These are phyloP conservation scores for Acrocephalus arundinaceus DNA, from an alignment of 2,113 vertebrate genomes.

Conservation along the genomic window DNA sequence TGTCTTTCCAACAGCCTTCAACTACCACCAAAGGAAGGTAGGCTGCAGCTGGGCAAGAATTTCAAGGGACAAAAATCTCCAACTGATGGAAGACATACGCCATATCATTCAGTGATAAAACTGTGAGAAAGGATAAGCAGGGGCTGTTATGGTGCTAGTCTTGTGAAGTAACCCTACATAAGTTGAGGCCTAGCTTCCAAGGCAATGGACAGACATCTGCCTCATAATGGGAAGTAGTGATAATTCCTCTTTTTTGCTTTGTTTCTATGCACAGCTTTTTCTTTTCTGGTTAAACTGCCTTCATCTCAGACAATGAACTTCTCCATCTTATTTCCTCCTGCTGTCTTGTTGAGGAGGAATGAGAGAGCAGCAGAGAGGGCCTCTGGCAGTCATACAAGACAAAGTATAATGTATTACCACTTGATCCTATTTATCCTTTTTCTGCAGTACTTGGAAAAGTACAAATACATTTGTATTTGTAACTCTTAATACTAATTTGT, in stretches of 20 bases:
- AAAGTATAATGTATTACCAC: not conserved
- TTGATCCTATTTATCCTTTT: not conserved
- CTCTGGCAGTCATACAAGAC: not conserved
- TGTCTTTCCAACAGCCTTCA: not conserved
- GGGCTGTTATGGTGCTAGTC: not conserved
- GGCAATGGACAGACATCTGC: not conserved
- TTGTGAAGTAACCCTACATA: rapidly evolving
- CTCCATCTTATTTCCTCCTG: not conserved
- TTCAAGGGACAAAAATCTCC: not conserved
- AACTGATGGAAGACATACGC: not conserved
- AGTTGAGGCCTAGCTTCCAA: not conserved
- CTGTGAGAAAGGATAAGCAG: not conserved
- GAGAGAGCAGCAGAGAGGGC: not conserved
- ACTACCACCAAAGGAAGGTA: not conserved
- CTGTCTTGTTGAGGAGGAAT: not conserved
- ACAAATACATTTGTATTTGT: not conserved
- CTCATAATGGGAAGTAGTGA: not conserved
- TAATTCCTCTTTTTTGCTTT: not conserved
- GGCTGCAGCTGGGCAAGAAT: not conserved
- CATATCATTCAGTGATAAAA: not conserved
- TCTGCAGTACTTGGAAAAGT: not conserved
- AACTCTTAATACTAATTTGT: not conserved
- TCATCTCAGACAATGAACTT: not conserved
- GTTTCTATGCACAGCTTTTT: not conserved
- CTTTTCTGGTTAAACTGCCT: not conserved